Conservation (phyloP, 2,113 vertebrate species). For the Leptodactylus fuscus region DNA sequence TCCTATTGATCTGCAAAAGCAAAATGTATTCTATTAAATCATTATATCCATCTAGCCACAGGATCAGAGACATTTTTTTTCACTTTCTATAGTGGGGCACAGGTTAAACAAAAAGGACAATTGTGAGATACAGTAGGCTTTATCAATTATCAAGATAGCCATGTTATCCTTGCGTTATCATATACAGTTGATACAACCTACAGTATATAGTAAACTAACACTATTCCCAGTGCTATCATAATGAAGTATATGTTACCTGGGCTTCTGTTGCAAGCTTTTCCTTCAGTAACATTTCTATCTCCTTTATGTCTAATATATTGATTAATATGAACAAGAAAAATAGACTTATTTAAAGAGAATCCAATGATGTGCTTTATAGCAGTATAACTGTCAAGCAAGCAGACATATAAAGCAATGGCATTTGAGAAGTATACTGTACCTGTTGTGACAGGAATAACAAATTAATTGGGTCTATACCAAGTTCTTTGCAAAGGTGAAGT, state of each 20-base stretch:
- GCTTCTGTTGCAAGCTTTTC: neutral
- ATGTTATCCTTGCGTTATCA: too few species aligned
- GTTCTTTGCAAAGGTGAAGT: constrained; percentile 99
- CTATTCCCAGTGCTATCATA: too few species aligned
- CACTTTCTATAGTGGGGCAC: too few species aligned
- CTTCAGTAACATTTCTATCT: neutral
- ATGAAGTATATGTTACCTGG: neutral
- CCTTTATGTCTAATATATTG: constrained; percentile 1
- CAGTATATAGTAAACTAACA: too few species aligned
- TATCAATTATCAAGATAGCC: too few species aligned
- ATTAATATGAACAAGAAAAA: constrained; percentile 25
- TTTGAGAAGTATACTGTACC: constrained; percentile 94
- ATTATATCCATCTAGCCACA: too few species aligned
- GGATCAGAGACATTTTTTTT: too few species aligned
- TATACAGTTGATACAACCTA: too few species aligned
- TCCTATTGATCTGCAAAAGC: too few species aligned
- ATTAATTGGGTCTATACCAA: constrained; percentile 99
- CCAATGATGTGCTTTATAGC: constrained; percentile 74
- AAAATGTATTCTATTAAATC: too few species aligned
- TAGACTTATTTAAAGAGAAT: constrained; percentile 26
- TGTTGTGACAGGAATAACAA: constrained; percentile 99
- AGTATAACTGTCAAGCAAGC: constrained; percentile 85
- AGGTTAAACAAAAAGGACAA: too few species aligned
- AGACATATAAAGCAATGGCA: constrained; percentile 88
- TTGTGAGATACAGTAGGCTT: too few species aligned